Base-by-base conservation (phyloP, 1,140 invertebrate species). In the Luehdorfia chinensis region DNA sequence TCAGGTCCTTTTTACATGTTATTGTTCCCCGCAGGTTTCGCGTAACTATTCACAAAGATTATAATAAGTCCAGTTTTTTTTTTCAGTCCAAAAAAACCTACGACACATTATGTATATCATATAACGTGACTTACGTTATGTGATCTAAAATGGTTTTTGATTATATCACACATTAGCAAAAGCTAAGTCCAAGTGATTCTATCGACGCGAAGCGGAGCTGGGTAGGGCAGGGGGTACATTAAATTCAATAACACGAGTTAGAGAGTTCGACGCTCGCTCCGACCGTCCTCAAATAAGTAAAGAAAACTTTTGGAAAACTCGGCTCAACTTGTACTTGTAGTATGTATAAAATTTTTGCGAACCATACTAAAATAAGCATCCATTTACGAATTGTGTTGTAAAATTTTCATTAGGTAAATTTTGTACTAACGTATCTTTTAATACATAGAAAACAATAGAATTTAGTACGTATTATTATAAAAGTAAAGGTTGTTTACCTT, bases 221-320 rank as follows among this genome's bases (percentile, higher is more conserved):
- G 63, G 66, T 70, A 70, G 60, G 54, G 54, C 55, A 49, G 56
- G 62, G 66, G 72, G 77, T 80, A 83, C 72, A 83, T 81, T 84
- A 84, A 84, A 84, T 84, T 85, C 79, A 84, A 85, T 85, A 85
- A 85, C 75, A 72, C 69, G 75, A 86, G 81, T 86, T 86, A 86
- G 68, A 53, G 75, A 84, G 79, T 81, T 85, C 75, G 74, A 70
- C 75, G 79, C 72, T 80, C 77, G 71, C 74, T 68, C 60, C 76
- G 75, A 80, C 75, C 79, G 81, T 81, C 77, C 77, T 84, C 77
- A 80, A 77, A 84, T 84, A 84, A 85, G 66, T 78, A 74, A 77
- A 79, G 75, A 74, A 86, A 84, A 84, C 60, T 85, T 79, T 78
- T 54, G 50, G 72, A 76, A 85, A 84, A 80, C 71, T 84, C 66